Conservation (phyloP, 2,113 vertebrate genomes). For the Puma concolor region DNA sequence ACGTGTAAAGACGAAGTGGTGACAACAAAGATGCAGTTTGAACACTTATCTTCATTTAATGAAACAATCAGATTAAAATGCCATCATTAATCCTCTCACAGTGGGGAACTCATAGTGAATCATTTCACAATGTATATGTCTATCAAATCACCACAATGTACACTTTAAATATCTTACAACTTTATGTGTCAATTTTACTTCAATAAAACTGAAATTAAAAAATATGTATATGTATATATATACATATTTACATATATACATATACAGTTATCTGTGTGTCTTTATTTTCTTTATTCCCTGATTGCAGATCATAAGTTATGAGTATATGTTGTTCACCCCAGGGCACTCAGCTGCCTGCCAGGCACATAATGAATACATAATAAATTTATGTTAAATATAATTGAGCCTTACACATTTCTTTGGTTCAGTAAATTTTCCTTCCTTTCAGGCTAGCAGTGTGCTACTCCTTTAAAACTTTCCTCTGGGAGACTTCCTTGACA, state of each 20-base stretch:
- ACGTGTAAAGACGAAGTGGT: neutral
- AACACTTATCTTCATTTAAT: neutral
- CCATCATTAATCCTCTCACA: neutral
- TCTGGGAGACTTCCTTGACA: neutral
- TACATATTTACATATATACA: neutral
- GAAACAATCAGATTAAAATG: no score
- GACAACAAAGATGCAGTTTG: neutral
- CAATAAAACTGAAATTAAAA: neutral
- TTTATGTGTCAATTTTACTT: neutral
- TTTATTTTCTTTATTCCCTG: neutral
- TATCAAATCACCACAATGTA: neutral
- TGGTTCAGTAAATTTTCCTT: neutral
- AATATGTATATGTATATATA: neutral
- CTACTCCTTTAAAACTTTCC: neutral
- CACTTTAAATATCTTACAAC: neutral
- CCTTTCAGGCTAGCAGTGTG: neutral
- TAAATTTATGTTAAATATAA: neutral
- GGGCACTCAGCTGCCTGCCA: neutral
- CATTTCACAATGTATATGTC: neutral
- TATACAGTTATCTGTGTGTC: neutral
- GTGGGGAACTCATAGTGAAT: neutral
- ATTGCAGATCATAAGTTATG: neutral
- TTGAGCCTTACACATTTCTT: neutral
- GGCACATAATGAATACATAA: neutral
- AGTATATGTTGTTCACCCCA: neutral